Conservation (phyloP, 1,140 invertebrate species). For the Wasmannia auropunctata region DNA sequence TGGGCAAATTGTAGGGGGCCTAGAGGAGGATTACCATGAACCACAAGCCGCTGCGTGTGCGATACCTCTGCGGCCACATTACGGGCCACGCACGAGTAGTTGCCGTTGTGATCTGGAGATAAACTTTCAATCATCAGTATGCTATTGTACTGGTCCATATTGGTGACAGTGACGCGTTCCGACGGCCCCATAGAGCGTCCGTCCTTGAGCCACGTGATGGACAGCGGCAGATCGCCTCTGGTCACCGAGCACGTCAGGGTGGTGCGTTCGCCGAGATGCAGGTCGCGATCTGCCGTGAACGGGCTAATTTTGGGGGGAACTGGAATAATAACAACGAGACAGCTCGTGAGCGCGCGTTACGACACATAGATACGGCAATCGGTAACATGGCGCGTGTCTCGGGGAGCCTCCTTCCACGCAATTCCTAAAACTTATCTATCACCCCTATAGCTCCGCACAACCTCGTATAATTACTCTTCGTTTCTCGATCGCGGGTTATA, state of each 20-base stretch:
- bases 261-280: constrained; percentile 91
- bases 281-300: constrained; percentile 89
- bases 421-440: constrained; percentile 49
- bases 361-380: constrained; percentile 50
- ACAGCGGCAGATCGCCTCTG: constrained; percentile 91
- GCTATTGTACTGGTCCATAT: constrained; percentile 92
- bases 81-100: constrained; percentile 91
- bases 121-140: constrained; percentile 92
- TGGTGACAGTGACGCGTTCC: constrained; percentile 88
- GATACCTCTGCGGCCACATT: constrained; percentile 91
- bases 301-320: constrained; percentile 93
- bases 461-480: constrained; percentile 21
- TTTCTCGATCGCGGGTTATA: neutral
- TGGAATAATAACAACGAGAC: constrained; percentile 86
- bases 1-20: constrained; percentile 78
- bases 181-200: constrained; percentile 88
- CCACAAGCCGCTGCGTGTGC: constrained; percentile 90
- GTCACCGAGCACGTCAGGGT: constrained; percentile 92
- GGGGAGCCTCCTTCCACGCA: neutral
- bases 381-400: constrained; percentile 37
- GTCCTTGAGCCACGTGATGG: constrained; percentile 92
- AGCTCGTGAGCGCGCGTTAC: constrained; percentile 61
- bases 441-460: neutral
- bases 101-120: constrained; percentile 91
- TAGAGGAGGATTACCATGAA: constrained; percentile 91